phyloP scores from a whole-genome alignment of 2,888 invertebrate genomes.

The Clostera curtula region DNA sequence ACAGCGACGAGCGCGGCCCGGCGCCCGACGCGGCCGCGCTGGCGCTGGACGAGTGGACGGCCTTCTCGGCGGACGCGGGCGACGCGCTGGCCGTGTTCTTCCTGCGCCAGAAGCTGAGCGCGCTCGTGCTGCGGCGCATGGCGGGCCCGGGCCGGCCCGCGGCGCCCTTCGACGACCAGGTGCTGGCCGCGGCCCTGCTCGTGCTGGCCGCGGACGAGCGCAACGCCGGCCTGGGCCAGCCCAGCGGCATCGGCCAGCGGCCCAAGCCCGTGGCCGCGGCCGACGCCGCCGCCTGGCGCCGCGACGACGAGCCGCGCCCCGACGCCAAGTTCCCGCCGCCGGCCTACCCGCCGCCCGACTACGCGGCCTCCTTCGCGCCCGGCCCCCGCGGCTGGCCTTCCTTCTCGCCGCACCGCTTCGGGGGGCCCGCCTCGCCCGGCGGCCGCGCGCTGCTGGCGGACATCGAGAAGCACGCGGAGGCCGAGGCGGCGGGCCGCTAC shows the following conservation, averaged over 20 bases:
- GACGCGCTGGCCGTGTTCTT: constrained; percentile 79
- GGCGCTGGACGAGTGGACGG: constrained; percentile 84
- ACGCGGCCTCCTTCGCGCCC: constrained; percentile 36
- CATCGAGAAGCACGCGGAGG: constrained; percentile 52
- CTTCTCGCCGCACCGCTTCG: constrained; percentile 43
- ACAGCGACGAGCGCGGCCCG: constrained; percentile 52
- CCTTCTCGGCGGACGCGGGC: constrained; percentile 80
- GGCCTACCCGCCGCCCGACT: constrained; percentile 27
- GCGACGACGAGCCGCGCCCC: constrained; percentile 42
- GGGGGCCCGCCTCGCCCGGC: constrained; percentile 51
- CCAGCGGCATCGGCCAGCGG: constrained; percentile 83
- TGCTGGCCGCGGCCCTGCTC: constrained; percentile 78
- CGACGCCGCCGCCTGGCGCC: constrained; percentile 69
- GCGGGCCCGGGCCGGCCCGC: constrained; percentile 73
- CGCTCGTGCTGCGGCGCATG: constrained; percentile 78
- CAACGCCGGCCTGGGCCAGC: constrained; percentile 79
- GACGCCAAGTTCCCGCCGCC: constrained; percentile 36
- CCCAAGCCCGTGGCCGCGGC: constrained; percentile 80
- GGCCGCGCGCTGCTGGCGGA: constrained; percentile 51
- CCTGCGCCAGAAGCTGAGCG: constrained; percentile 82
- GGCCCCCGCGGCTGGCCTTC: constrained; percentile 34
- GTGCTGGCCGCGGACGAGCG: constrained; percentile 83
- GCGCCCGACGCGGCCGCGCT: constrained; percentile 61
- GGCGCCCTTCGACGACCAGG: constrained; percentile 78
- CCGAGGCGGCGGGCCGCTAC: constrained; percentile 45